Evolutionary conservation across 2,113 vertebrate genomes (phyloP), one percentile per base, ranked within the genome.

Genomic region (Syngnathus scovelli): DNA sequence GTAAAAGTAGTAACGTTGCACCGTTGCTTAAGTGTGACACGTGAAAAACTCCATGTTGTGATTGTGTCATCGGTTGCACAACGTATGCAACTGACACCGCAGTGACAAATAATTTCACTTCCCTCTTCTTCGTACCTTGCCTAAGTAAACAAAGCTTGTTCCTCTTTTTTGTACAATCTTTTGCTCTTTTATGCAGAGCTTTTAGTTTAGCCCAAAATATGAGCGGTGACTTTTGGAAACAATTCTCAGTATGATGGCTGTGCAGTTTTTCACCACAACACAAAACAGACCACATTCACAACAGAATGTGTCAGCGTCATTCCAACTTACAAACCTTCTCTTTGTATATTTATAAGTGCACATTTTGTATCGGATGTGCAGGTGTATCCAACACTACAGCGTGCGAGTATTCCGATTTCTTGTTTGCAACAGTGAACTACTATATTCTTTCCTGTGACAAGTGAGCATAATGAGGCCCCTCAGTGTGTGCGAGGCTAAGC

Each of bases 31-130:
- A 46, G 48, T n/a, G 0, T 2, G 19, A 56, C 19, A 56, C 19
- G 44, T 39, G 64, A 64, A 66, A 66, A 9, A 74, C 69, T 36
- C 66, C 56, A 39, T 33, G 6, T 66, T 81, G 76, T 70, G 56
- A 55, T 69, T 19, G 63, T 69, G 65, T 70, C 21, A 54, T 75
- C 38, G 19, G 15, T 76, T 75, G 71, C 75, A 59, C 75, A 75
- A 69, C 44, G 19, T 33, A 59, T 80, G 56, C 67, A 78, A 77
- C 56, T 13, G 43, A 64, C 59, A 12, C 61, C 5, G 39, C 38
- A 15, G 38, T 65, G 62, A 72, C 71, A 68, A 72, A 69, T 65
- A 38, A 78, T 76, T 69, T 76, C 70, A 71, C 78, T 79, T 80
- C 74, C 70, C 67, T 9, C 37, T 74, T 71, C 58, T 67, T 73